phyloP scores from a whole-genome alignment of 2,113 vertebrate genomes.

The Phaethornis superciliosus region DNA sequence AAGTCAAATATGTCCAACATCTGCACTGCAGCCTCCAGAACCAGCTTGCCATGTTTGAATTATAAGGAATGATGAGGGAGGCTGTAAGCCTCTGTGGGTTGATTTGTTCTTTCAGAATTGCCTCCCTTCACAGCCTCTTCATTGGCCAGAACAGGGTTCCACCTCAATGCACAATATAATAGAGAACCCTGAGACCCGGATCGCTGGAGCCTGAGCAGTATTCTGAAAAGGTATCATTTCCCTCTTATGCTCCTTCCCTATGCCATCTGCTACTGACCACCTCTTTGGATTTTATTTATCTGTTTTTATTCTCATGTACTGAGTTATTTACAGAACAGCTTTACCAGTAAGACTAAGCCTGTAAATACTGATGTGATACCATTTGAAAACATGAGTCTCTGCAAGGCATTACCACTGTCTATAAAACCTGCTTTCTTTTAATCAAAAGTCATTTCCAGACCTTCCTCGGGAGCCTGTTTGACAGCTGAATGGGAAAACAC shows the following conservation, averaged over 20 bases:
- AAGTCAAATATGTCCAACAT: background rate
- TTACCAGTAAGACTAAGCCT: background rate
- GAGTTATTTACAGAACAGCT: background rate
- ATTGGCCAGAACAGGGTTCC: background rate
- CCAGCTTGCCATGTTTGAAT: background rate
- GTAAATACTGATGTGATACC: background rate
- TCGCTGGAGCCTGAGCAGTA: background rate
- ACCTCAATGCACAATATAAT: background rate
- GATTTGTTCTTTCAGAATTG: background rate
- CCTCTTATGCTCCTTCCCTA: background rate
- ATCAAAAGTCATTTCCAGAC: background rate
- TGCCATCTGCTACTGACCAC: background rate
- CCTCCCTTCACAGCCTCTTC: background rate
- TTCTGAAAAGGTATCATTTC: background rate
- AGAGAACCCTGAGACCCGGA: background rate
- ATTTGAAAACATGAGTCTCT: background rate
- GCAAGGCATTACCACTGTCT: background rate
- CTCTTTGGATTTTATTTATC: background rate
- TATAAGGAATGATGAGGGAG: rapidly evolving
- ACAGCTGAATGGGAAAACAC: background rate
- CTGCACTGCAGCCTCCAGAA: background rate
- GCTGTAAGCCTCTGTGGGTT: background rate
- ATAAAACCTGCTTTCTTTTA: background rate
- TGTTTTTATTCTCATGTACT: background rate
- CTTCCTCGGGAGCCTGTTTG: background rate